Conservation (phyloP, 1,140 invertebrate species). For the Parasteatoda tepidariorum region DNA sequence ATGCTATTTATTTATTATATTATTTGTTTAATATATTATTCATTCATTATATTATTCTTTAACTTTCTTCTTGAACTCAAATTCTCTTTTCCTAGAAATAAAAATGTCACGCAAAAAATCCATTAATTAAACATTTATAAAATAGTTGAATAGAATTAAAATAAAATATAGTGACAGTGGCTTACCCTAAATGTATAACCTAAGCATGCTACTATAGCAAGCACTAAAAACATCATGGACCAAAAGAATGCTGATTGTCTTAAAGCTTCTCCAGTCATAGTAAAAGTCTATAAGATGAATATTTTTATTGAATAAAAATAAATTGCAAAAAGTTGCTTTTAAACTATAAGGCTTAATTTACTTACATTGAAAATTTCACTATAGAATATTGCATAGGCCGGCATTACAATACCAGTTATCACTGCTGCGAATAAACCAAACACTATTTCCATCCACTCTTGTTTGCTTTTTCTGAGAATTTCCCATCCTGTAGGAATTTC, state of each 20-base stretch:
- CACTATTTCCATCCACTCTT: slow-evolving; percentile 61
- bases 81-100: too few relatives aligned
- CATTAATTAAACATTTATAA: too few relatives aligned
- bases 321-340: too few relatives aligned
- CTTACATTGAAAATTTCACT: slow-evolving; percentile 64
- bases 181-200: slow-evolving; percentile 70
- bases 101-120: too few relatives aligned
- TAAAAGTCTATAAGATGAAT: slow-evolving; percentile 70
- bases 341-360: too few relatives aligned
- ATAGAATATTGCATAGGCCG: slow-evolving; percentile 63
- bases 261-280: slow-evolving; percentile 69
- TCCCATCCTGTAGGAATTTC: slow-evolving; percentile 55
- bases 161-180: background rate
- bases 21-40: too few relatives aligned
- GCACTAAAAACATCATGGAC: slow-evolving; percentile 73
- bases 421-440: slow-evolving; percentile 48
- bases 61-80: too few relatives aligned
- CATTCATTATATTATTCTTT: too few relatives aligned
- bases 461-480: slow-evolving; percentile 59
- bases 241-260: slow-evolving; percentile 71
- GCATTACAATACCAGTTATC: slow-evolving; percentile 62
- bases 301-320: slow-evolving; percentile 62
- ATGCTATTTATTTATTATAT: too few relatives aligned
- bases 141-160: too few relatives aligned
- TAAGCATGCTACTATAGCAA: slow-evolving; percentile 70